Conservation (phyloP, 2,888 invertebrate genomes). For the Melangyna quadrimaculata region DNA sequence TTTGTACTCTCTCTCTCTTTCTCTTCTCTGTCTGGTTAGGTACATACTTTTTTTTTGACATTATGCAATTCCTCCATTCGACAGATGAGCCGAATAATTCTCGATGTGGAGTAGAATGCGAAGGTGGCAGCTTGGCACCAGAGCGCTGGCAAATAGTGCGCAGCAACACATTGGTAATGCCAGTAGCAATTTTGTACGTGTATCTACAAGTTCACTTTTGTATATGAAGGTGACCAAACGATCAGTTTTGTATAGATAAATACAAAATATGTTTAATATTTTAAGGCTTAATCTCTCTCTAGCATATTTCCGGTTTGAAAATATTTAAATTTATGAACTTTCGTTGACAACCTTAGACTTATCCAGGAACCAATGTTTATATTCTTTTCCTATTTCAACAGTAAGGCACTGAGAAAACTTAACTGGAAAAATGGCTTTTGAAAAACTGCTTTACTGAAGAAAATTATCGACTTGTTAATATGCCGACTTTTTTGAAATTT, state of each 20-base stretch:
- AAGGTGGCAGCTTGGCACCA: background rate
- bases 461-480: too few species aligned
- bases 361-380: too few species aligned
- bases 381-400: too few species aligned
- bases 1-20: background rate
- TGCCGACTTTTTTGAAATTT: too few species aligned
- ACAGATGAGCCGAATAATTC: conserved; percentile 13
- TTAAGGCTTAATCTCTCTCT: too few species aligned
- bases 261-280: too few species aligned
- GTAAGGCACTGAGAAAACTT: too few species aligned
- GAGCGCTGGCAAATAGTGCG: background rate
- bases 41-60: background rate
- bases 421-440: too few species aligned
- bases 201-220: background rate
- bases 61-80: conserved; percentile 32
- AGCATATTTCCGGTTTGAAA: too few species aligned
- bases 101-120: background rate
- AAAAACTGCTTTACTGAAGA: too few species aligned
- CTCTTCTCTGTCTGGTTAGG: background rate
- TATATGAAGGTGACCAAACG: background rate
- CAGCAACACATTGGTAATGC: background rate
- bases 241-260: background rate
- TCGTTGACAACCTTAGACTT: too few species aligned
- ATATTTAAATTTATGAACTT: too few species aligned
- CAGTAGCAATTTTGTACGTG: background rate